Evolutionary conservation across 1,140 invertebrate species (phyloP).

Genomic region (Drosophila sp.): DNA sequence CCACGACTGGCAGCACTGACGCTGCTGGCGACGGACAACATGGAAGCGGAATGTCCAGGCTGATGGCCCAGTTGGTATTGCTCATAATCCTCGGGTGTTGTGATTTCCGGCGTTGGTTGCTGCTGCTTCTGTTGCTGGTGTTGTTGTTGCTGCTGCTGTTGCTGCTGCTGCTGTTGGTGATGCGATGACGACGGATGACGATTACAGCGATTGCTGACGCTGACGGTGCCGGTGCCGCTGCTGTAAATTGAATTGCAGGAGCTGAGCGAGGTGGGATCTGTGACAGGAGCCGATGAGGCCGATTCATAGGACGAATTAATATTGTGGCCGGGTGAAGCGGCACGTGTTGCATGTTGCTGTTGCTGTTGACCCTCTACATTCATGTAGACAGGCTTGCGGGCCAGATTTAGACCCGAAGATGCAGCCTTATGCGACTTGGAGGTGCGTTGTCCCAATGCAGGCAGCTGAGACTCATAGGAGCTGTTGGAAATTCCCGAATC

Average conservation of each 20-base stretch:
- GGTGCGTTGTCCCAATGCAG: slow-evolving; percentile 35
- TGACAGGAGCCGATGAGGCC: slow-evolving; percentile 44
- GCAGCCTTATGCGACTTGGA: slow-evolving; percentile 22
- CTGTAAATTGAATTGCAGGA: slow-evolving; percentile 60
- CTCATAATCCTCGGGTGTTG: slow-evolving; percentile 65
- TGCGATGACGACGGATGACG: slow-evolving; percentile 40
- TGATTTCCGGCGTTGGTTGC: slow-evolving; percentile 55
- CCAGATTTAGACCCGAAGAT: slow-evolving; percentile 26
- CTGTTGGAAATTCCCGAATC: slow-evolving; percentile 84
- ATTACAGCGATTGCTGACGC: slow-evolving; percentile 51
- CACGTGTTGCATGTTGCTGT: slow-evolving; percentile 28
- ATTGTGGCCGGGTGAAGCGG: slow-evolving; percentile 43
- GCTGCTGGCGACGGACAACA: slow-evolving; percentile 58
- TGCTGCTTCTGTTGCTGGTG: slow-evolving; percentile 43
- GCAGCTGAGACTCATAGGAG: slow-evolving; percentile 76
- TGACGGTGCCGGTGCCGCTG: slow-evolving; percentile 56
- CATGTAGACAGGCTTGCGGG: slow-evolving; percentile 61
- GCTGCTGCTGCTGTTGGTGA: slow-evolving; percentile 43
- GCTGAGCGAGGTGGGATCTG: slow-evolving; percentile 60
- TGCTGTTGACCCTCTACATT: slow-evolving; percentile 65
- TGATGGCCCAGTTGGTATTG: slow-evolving; percentile 72
- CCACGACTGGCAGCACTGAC: slow-evolving; percentile 50
- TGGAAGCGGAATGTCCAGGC: slow-evolving; percentile 51
- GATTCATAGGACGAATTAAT: slow-evolving; percentile 72
- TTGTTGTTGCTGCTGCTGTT: slow-evolving; percentile 37